Conservation (phyloP, 2,888 invertebrate genomes). For the Creontiades dilutus region DNA sequence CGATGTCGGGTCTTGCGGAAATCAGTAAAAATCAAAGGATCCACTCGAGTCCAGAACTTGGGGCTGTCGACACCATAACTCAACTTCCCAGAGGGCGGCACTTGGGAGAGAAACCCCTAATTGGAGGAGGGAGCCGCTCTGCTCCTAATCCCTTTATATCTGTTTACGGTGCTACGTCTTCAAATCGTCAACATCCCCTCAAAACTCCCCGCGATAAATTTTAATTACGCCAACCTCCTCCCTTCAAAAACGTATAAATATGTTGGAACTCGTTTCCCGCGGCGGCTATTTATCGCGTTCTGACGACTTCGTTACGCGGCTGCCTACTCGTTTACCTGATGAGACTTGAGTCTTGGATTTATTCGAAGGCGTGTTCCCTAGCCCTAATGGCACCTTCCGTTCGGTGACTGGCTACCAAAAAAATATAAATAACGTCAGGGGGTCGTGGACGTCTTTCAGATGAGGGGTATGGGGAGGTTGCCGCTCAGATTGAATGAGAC, state of each 20-base stretch:
- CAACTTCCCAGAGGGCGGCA: constrained; percentile 7
- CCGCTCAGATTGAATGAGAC: constrained; percentile 44
- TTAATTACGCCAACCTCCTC: constrained; percentile 63
- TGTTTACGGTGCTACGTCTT: constrained; percentile 63
- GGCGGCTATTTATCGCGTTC: constrained; percentile 66
- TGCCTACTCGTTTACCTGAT: constrained; percentile 67
- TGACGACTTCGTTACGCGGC: constrained; percentile 70
- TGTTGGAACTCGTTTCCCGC: constrained; percentile 66
- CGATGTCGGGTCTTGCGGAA: no score
- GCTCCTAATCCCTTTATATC: constrained; percentile 60
- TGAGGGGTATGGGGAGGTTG: no score
- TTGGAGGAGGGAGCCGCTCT: constrained; percentile 20
- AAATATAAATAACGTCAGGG: constrained; percentile 51
- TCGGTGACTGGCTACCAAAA: constrained; percentile 40
- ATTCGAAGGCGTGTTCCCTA: constrained; percentile 59
- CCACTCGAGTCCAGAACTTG: no score
- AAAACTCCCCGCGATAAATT: constrained; percentile 55
- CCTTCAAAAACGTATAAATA: constrained; percentile 57
- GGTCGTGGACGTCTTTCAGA: constrained; percentile 28
- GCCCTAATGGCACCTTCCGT: constrained; percentile 56
- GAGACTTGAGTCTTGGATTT: constrained; percentile 69
- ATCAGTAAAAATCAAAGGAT: no score
- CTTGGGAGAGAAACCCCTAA: constrained; percentile 51
- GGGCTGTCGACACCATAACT: constrained; percentile 54
- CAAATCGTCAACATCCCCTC: constrained; percentile 69